These are phyloP conservation scores for Myotis vivesi DNA, from an alignment of 2,797 vertebrate genomes.

Conservation along the genomic window DNA sequence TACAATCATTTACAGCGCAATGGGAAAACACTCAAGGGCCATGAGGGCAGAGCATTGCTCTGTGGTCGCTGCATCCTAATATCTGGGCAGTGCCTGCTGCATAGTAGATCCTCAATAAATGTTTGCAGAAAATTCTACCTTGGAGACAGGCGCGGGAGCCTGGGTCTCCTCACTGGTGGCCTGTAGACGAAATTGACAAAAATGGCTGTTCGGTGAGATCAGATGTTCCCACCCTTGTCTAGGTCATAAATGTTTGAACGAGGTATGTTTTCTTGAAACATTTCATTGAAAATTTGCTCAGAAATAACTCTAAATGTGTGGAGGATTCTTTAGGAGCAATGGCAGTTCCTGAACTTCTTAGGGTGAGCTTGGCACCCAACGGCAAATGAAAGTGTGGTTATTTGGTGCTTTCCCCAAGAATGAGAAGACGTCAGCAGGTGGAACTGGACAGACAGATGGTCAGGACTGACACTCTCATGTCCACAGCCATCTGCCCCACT, in stretches of 20 bases:
- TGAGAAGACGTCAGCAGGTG: rapidly evolving
- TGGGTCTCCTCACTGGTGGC: neutral
- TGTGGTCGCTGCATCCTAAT: neutral
- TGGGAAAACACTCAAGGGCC: neutral
- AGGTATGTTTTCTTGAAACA: neutral
- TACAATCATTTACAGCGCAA: neutral
- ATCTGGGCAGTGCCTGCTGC: neutral
- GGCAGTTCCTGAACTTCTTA: neutral
- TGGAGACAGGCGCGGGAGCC: rapidly evolving
- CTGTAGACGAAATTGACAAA: neutral
- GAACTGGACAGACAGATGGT: rapidly evolving
- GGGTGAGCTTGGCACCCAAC: neutral
- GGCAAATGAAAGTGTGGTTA: no score
- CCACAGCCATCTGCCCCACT: no score
- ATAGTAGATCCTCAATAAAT: neutral
- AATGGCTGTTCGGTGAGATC: neutral
- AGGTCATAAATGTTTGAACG: no score
- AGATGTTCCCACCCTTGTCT: no score
- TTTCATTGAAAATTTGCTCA: neutral
- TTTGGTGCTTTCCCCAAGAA: neutral
- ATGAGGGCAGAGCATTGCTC: neutral
- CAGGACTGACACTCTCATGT: rapidly evolving
- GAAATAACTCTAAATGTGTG: neutral
- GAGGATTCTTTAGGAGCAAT: neutral
- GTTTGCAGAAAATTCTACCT: no score